Evolutionary conservation across 2,113 vertebrate genomes (phyloP).

Genomic region (Trogon melanurus): DNA sequence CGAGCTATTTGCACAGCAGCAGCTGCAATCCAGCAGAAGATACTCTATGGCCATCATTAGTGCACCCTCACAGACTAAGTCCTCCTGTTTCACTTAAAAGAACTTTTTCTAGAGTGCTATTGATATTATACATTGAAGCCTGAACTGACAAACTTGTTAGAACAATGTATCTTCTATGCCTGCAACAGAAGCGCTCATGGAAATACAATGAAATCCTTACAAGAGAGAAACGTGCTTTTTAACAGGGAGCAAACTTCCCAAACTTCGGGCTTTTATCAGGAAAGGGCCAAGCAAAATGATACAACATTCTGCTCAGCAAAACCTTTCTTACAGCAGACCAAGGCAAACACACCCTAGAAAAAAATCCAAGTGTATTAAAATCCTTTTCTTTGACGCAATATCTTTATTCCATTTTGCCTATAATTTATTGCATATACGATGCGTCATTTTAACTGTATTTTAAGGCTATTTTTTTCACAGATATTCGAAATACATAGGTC

Average conservation of each 20-base stretch:
- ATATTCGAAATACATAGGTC: not conserved
- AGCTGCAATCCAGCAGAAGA: not conserved
- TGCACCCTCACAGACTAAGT: not conserved
- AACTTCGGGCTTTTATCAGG: not conserved
- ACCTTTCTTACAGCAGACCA: not conserved
- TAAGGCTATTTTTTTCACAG: not conserved
- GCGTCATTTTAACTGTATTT: not conserved
- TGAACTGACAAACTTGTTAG: not conserved
- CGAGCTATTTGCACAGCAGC: not conserved
- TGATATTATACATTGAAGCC: not conserved
- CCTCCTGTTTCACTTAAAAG: not conserved
- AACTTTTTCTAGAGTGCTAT: not conserved
- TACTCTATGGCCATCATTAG: accelerated
- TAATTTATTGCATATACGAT: not conserved
- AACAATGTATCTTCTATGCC: not conserved
- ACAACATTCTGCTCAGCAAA: not conserved
- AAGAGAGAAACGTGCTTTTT: not conserved
- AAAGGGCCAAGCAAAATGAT: not conserved
- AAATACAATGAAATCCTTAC: not conserved
- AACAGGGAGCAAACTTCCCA: not conserved
- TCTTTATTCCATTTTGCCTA: not conserved
- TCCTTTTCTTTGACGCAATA: not conserved
- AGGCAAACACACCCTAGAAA: not conserved
- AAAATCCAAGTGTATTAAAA: not conserved
- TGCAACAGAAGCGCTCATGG: not conserved